These are phyloP conservation scores for Drosophila multiciliata DNA, from an alignment of 2,888 invertebrate species.

Conservation along the genomic window DNA sequence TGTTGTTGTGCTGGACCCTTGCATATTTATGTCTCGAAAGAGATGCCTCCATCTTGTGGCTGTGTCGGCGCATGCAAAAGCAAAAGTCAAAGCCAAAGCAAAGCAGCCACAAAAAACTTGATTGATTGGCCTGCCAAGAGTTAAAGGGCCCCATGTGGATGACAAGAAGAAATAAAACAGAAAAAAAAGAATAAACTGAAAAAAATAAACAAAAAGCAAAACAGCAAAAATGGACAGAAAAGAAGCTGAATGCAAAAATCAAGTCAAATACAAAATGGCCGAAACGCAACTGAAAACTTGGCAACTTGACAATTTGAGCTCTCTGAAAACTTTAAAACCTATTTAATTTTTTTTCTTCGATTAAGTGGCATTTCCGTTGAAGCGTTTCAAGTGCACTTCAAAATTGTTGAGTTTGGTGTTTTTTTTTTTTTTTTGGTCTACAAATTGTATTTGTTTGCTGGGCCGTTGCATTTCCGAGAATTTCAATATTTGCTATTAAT, in stretches of 20 bases:
- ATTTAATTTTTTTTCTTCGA: not conserved
- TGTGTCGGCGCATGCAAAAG: constrained; percentile 75
- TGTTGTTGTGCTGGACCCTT: constrained; percentile 47
- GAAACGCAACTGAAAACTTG: constrained; percentile 8
- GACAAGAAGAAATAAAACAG: constrained; percentile 9
- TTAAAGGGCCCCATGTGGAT: constrained; percentile 41
- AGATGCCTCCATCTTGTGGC: constrained; percentile 63
- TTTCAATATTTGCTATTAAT: constrained; percentile 73
- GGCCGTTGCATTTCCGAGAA: constrained; percentile 63
- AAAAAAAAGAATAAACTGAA: constrained; percentile 3
- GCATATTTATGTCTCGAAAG: constrained; percentile 69
- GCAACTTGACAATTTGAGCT: not conserved
- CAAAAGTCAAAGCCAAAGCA: constrained; percentile 8
- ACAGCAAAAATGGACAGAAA: constrained; percentile 1
- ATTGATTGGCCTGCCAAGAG: constrained; percentile 82
- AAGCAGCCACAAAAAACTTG: constrained; percentile 74
- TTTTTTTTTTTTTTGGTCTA: constrained; percentile 48
- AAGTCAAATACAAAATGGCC: constrained; percentile 58
- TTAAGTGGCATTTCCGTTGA: constrained; percentile 41
- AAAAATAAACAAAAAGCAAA: not conserved
- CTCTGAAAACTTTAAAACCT: constrained; percentile 7
- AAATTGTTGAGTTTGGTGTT: constrained; percentile 34
- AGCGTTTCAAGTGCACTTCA: constrained; percentile 22
- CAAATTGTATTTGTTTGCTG: constrained; percentile 24
- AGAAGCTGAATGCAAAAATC: constrained; percentile 66